phyloP scores from a whole-genome alignment of 2,113 vertebrate genomes.

The Hucho hucho region DNA sequence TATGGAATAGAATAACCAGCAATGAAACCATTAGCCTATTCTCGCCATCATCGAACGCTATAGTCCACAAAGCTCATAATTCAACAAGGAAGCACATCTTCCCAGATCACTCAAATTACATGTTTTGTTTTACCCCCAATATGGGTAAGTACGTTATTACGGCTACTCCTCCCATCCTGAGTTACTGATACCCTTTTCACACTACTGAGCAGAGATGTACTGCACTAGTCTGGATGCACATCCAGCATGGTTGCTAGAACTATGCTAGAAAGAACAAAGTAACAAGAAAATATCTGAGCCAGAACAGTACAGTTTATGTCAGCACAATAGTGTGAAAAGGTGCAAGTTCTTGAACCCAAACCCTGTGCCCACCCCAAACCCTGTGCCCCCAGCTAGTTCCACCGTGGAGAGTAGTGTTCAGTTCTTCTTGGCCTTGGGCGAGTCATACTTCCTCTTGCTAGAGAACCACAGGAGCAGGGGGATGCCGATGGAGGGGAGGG shows the following conservation, averaged over 20 bases:
- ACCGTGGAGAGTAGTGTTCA: conserved; percentile 55
- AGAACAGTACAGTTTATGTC: too few species aligned
- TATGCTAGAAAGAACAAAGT: too few species aligned
- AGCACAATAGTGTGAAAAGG: too few species aligned
- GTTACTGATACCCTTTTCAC: too few species aligned
- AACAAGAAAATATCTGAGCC: too few species aligned
- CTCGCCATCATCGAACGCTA: not conserved
- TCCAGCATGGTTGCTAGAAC: too few species aligned
- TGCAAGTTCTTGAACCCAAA: not conserved
- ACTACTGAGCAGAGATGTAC: too few species aligned
- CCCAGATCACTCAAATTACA: conserved; percentile 22
- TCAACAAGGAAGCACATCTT: not conserved
- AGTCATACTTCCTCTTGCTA: conserved; percentile 95
- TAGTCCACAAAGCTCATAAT: not conserved
- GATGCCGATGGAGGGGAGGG: conserved; percentile 93
- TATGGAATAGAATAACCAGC: not conserved
- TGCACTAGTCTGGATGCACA: too few species aligned
- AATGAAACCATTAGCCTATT: not conserved
- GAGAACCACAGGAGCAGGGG: conserved; percentile 97
- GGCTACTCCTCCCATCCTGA: too few species aligned
- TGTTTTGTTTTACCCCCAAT: conserved; percentile 59
- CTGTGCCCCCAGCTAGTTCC: not conserved
- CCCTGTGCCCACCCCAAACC: not conserved
- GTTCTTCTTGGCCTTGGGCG: conserved; percentile 91
- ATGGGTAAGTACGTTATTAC: conserved; percentile 60